These are phyloP conservation scores for Meandrina meandrites DNA, from an alignment of 92 coral and sea anemone genomes.

Conservation along the genomic window DNA sequence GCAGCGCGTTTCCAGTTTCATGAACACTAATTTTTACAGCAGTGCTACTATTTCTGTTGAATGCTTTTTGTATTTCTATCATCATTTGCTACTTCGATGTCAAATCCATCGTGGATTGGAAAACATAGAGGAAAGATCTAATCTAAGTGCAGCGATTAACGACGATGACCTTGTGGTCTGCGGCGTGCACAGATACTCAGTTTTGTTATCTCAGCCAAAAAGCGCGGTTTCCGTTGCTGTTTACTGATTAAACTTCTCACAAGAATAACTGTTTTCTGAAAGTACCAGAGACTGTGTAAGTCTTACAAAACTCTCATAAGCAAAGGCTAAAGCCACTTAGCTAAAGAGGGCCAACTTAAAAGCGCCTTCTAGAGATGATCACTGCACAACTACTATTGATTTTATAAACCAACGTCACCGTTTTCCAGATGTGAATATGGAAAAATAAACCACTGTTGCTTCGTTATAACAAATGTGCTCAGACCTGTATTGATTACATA, in stretches of 20 bases:
- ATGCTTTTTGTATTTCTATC: neutral
- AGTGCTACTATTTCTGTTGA: neutral
- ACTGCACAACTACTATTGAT: neutral
- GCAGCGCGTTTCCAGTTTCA: neutral
- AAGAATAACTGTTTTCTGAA: neutral
- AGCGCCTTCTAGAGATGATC: neutral
- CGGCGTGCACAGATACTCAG: neutral
- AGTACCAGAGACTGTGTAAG: neutral
- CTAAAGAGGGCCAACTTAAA: neutral
- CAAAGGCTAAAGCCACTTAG: neutral
- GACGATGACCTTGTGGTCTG: slow-evolving; percentile 8
- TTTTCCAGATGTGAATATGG: neutral
- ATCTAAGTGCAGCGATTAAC: slow-evolving; percentile 1
- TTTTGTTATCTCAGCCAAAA: slow-evolving; percentile 2
- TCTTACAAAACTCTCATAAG: neutral
- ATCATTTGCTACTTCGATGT: neutral
- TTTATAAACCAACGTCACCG: neutral
- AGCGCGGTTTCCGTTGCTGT: slow-evolving; percentile 13
- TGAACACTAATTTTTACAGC: neutral
- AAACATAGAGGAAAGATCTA: slow-evolving; percentile 26
- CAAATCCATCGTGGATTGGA: neutral
- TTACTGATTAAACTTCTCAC: neutral
- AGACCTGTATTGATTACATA: neutral
- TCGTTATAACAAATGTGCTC: neutral
- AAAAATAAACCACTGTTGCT: neutral